Evolutionary conservation across 2,888 invertebrate species (phyloP).

Genomic region (Andrena dorsata): DNA sequence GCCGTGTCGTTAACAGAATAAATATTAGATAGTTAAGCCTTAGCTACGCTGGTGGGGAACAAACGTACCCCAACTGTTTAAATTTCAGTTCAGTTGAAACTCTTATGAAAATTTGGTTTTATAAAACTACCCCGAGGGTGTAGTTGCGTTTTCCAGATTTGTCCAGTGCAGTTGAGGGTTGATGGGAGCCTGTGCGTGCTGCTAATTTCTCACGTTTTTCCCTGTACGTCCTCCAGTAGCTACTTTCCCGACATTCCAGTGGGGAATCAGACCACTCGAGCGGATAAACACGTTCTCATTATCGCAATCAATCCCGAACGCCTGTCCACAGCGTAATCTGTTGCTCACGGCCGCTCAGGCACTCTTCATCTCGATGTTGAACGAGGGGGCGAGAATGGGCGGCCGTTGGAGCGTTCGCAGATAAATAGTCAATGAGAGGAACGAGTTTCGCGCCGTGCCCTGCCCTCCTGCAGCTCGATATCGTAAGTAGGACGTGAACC

Average conservation of each 20-base stretch:
- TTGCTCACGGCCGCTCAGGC: constrained; percentile 24
- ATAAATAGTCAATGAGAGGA: constrained; percentile 66
- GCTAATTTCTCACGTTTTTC: too few relatives aligned
- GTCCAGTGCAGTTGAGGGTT: not conserved
- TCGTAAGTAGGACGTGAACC: constrained; percentile 82
- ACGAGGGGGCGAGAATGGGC: not conserved
- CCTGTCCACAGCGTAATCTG: constrained; percentile 21
- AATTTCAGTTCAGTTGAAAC: too few relatives aligned
- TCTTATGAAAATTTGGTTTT: too few relatives aligned
- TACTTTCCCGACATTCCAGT: not conserved
- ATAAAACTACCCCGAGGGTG: too few relatives aligned
- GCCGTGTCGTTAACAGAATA: constrained; percentile 24
- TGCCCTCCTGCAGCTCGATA: constrained; percentile 77
- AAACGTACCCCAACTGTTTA: too few relatives aligned
- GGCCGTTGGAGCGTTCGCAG: constrained; percentile 19
- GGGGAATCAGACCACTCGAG: not conserved
- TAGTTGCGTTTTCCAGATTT: not conserved
- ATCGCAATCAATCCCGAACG: constrained; percentile 34
- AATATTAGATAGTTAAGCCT: constrained; percentile 15
- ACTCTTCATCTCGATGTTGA: not conserved
- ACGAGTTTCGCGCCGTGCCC: constrained; percentile 56
- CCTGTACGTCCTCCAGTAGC: not conserved
- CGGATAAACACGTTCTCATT: constrained; percentile 28
- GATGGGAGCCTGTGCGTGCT: too few relatives aligned
- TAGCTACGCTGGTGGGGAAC: too few relatives aligned